Evolutionary conservation across 37 sponge, comb jelly and placozoan species (phyloP), one percentile per base, ranked within the genome.

Genomic region (Hexactinellida sp.): DNA sequence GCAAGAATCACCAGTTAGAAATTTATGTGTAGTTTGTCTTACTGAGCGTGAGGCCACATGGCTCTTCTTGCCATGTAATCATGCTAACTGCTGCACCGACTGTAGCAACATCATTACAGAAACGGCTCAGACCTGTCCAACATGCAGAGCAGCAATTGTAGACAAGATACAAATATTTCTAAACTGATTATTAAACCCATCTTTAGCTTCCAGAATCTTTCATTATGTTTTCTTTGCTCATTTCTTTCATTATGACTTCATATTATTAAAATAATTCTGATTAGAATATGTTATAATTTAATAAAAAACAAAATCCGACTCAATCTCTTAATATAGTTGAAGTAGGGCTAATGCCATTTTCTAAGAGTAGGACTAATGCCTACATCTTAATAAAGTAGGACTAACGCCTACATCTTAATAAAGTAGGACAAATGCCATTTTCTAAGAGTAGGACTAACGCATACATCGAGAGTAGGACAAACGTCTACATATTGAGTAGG

Each of bases 1-100:
- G 76, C 76, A 23, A 63, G 76, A 63, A 63, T 41, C 47, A 41
- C 47, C 76, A n/a, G 76, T 63, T 63, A 63, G 32, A 63, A 63
- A 63, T 32, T 63, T 63, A 41, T 41, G 47, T 41, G 47, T 41
- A 41, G 47, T 41, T 41, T 41, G 5, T 41, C 47, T 41, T 41
- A 41, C 47, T 41, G 47, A 41, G 47, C 47, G 47, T 41, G 47
- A 41, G 47, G 5, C 13, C 13, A 41, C 47, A 41, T 41, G 47
- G 47, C 47, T 41, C 13, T 41, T 41, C 47, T 41, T 41, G 47
- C 47, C 47, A n/a, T n/a, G n/a, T n/a, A n/a, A n/a, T n/a, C n/a
- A n/a, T n/a, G n/a, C n/a, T n/a, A n/a, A n/a, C n/a, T n/a, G n/a
- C n/a, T n/a, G n/a, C n/a, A n/a, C n/a, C n/a, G n/a, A n/a, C n/a